A percentile compares a stretch with the other conserved stretches of the same genome.
Conservation (phyloP, 2,797 vertebrate species). For the Steatocranus sp. region DNA sequence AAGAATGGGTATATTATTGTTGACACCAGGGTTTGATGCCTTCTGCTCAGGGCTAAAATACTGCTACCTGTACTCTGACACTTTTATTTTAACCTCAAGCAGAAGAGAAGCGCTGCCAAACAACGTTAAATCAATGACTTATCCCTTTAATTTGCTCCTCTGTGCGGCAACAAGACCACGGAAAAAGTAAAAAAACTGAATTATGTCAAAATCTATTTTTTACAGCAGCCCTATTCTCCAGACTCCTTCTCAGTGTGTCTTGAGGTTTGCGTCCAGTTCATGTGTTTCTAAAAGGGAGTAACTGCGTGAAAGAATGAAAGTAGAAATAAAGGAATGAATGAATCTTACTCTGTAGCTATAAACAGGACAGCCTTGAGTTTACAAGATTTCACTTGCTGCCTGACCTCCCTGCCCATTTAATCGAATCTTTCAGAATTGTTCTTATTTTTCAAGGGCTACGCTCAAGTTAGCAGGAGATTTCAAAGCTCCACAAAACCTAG, state of each 20-base stretch:
- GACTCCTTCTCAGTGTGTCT: not conserved
- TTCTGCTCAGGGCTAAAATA: slow-evolving; percentile 13
- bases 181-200: not conserved
- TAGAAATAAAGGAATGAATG: not conserved
- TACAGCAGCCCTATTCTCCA: not conserved
- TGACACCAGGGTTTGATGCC: not conserved
- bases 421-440: not conserved
- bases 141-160: not conserved
- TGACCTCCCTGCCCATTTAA: slow-evolving; percentile 8
- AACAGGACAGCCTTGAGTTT: not conserved
- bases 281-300: not conserved
- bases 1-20: not conserved
- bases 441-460: not conserved
- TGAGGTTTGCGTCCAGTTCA: not conserved
- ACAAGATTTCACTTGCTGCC: not conserved
- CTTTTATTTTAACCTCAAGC: slow-evolving; percentile 25
- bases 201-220: not conserved
- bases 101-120: not conserved
- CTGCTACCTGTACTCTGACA: slow-evolving; percentile 9
- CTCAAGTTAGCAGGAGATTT: not conserved
- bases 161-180: not conserved
- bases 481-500: not conserved
- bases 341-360: not conserved
- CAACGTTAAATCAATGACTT: not conserved
- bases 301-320: not conserved